phyloP scores from a whole-genome alignment of 2,888 invertebrate genomes.

The Andrena dorsata region DNA sequence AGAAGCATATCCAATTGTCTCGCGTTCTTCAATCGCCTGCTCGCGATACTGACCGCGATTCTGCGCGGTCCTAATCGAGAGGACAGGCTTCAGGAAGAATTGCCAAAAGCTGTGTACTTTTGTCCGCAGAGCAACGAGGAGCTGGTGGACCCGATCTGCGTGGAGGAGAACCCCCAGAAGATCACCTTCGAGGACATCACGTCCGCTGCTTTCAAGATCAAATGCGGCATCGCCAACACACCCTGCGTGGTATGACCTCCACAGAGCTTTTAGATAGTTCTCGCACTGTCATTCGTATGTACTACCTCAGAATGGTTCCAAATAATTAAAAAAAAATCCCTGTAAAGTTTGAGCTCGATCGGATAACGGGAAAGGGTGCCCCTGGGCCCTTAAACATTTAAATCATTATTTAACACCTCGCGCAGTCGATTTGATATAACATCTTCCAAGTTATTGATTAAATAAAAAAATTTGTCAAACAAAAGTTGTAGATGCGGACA shows the following conservation, averaged over 20 bases:
- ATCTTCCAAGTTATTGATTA: no score
- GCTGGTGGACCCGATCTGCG: constrained; percentile 87
- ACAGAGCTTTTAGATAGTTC: not conserved
- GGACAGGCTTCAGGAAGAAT: no score
- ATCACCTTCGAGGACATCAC: constrained; percentile 95
- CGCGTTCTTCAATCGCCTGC: not conserved
- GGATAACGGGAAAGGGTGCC: no score
- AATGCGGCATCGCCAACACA: constrained; percentile 92
- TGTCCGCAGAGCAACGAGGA: constrained; percentile 64
- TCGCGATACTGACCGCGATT: not conserved
- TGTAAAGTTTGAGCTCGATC: no score
- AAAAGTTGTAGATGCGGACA: no score
- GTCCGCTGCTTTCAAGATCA: constrained; percentile 95
- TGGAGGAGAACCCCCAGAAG: constrained; percentile 89
- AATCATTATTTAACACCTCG: no score
- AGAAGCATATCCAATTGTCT: not conserved
- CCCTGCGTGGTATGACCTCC: constrained; percentile 91
- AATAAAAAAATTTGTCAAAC: no score
- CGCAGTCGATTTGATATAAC: no score
- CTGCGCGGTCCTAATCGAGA: constrained; percentile 2
- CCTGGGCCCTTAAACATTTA: no score
- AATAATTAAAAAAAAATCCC: no score
- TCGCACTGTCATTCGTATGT: no score
- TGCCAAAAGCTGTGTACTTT: constrained; percentile 5
- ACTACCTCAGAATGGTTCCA: no score